A percentile compares a stretch with the other conserved stretches of the same genome.
These are phyloP conservation scores for Glaucidium brasilianum DNA, from an alignment of 2,113 vertebrate species.

Conservation along the genomic window DNA sequence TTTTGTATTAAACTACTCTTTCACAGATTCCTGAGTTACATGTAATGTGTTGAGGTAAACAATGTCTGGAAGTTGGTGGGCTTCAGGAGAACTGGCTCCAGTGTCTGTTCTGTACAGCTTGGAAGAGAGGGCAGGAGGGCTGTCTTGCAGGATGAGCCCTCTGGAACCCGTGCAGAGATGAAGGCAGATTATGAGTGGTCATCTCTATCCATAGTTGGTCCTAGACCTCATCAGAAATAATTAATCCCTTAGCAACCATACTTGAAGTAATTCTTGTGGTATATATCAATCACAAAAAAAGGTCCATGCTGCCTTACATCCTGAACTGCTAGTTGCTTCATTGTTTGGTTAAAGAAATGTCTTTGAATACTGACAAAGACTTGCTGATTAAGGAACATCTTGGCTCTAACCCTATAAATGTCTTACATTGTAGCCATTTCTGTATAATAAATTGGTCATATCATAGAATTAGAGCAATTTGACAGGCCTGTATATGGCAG, in stretches of 20 bases:
- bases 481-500: neutral
- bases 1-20: neutral
- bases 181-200: neutral
- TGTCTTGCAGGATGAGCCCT: neutral
- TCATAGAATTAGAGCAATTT: neutral
- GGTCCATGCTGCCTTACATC: neutral
- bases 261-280: neutral
- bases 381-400: neutral
- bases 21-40: neutral
- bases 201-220: neutral
- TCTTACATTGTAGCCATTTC: neutral
- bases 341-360: neutral
- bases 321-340: neutral
- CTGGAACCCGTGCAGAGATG: neutral
- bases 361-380: neutral
- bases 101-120: neutral
- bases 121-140: neutral
- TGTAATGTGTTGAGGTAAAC: fast-evolving
- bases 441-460: neutral
- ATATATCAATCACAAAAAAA: fast-evolving
- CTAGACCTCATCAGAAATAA: neutral
- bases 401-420: neutral
- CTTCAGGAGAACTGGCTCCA: neutral
- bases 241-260: neutral
- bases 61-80: fast-evolving